phyloP scores from a whole-genome alignment of 2,888 invertebrate genomes.

The Coleophora flavipennella region DNA sequence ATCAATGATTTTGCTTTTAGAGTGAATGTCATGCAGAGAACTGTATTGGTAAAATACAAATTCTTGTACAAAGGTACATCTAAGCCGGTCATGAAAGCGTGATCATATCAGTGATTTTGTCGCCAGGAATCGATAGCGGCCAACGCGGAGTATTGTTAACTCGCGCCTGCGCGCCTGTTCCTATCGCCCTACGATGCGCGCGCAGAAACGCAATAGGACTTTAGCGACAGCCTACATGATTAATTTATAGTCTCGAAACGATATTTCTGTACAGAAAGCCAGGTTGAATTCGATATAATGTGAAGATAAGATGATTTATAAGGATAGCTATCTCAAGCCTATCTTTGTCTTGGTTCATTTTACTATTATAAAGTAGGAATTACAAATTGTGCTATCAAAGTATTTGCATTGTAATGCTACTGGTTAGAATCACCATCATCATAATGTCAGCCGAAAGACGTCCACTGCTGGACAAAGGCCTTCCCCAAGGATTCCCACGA shows the following conservation, averaged over 20 bases:
- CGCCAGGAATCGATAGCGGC: constrained; percentile 57
- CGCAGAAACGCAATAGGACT: constrained; percentile 62
- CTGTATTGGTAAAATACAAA: neutral
- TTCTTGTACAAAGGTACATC: too few species aligned
- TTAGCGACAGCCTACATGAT: constrained; percentile 71
- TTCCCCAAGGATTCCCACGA: too few species aligned
- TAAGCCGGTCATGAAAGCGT: constrained; percentile 34
- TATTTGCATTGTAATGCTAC: too few species aligned
- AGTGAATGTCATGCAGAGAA: neutral
- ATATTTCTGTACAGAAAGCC: constrained; percentile 47
- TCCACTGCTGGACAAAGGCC: too few species aligned
- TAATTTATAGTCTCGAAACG: constrained; percentile 64
- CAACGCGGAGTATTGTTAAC: constrained; percentile 44
- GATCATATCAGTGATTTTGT: constrained; percentile 65
- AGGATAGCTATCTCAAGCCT: neutral
- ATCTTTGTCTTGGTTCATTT: too few species aligned
- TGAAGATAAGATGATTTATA: constrained; percentile 65
- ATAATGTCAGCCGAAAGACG: too few species aligned
- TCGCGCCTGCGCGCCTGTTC: constrained; percentile 40
- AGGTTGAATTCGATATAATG: constrained; percentile 57
- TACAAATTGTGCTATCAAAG: too few species aligned
- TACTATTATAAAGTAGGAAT: too few species aligned
- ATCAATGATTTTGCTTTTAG: too few species aligned
- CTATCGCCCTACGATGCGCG: constrained; percentile 49
- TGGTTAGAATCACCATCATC: too few species aligned